Evolutionary conservation across 2,888 invertebrate species (phyloP), one percentile per base, ranked within the genome.

Genomic region (Tachina fera): DNA sequence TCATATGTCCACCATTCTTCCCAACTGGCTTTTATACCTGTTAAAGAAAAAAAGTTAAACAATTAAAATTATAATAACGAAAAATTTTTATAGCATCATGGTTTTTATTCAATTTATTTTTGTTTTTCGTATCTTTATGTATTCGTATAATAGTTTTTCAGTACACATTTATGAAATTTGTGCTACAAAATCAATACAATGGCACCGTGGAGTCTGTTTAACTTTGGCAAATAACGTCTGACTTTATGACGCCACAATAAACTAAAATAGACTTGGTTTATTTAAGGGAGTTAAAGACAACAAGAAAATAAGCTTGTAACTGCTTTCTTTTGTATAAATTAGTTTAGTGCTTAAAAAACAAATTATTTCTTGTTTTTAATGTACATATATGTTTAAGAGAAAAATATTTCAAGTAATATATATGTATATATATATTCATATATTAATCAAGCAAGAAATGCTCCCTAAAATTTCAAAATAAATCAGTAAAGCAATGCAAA

Each of bases 1-100:
- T 97, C 97, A 94, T 97, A 97, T 90, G 97, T 97, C 97, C 97
- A 97, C 97, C 97, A 97, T 94, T 97, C 97, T 93, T 97, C 97
- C 97, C 97, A 97, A 93, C 97, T 97, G 86, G 92, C 92, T 89
- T 91, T 90, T 86, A 92, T 91, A 88, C 91, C 92, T 92, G 91
- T 45, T 90, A 91, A 80, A 13, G 74, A 75, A 61, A 47, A 53
- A 79, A 61, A n/a, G 13, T 58, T 4, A 5, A 65, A 22, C 31
- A 67, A 75, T 56, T 78, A 61, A 19, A 63, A 61, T 22, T n/a
- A 70, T 47, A 63, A 63, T 68, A 61, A 74, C 11, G n/a, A 53
- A 68, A 61, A 14, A 49, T 56, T 82, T 19, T 72, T 65, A 8
- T 45, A 61, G 47, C 49, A 67, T 49, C 41, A 63, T 65, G 9